Percentiles rank a stretch among this genome's conserved stretches.
Evolutionary conservation across 2,113 vertebrate genomes (phyloP).

Genomic region (Zosterops hypoxanthus): DNA sequence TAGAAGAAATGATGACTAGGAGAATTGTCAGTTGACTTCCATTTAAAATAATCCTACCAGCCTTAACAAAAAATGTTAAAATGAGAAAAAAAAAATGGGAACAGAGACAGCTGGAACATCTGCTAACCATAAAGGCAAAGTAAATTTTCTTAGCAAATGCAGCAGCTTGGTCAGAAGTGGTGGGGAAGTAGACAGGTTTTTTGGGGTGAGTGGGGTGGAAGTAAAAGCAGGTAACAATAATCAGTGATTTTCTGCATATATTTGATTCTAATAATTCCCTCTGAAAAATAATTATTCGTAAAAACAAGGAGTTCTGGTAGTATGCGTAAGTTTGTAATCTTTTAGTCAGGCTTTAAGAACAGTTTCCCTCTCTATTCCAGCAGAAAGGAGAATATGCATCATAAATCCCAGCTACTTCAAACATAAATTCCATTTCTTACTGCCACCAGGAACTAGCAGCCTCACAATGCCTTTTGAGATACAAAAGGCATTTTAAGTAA

Average conservation of each 20-base stretch:
- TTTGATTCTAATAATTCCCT: not conserved
- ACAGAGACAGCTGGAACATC: not conserved
- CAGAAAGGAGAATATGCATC: not conserved
- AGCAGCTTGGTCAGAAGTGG: not conserved
- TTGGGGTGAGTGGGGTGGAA: accelerated
- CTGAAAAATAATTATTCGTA: not conserved
- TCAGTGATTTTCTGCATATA: not conserved
- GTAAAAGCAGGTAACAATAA: not conserved
- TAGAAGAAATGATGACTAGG: not conserved
- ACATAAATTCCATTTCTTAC: not conserved
- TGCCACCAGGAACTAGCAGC: not conserved
- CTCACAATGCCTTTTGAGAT: not conserved
- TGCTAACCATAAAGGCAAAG: not conserved
- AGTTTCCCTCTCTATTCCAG: not conserved
- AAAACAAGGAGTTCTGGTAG: not conserved
- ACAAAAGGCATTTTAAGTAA: not conserved
- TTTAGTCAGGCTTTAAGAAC: not conserved
- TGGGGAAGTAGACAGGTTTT: not conserved
- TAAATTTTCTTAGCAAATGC: not conserved
- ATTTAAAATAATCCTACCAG: not conserved
- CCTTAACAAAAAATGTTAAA: not conserved
- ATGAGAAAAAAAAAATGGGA: not conserved
- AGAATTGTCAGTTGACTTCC: not conserved
- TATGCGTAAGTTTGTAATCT: not conserved
- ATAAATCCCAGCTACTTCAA: not conserved